Evolutionary conservation across 2,113 vertebrate genomes (phyloP).

Genomic region (Paedocypris sp.): DNA sequence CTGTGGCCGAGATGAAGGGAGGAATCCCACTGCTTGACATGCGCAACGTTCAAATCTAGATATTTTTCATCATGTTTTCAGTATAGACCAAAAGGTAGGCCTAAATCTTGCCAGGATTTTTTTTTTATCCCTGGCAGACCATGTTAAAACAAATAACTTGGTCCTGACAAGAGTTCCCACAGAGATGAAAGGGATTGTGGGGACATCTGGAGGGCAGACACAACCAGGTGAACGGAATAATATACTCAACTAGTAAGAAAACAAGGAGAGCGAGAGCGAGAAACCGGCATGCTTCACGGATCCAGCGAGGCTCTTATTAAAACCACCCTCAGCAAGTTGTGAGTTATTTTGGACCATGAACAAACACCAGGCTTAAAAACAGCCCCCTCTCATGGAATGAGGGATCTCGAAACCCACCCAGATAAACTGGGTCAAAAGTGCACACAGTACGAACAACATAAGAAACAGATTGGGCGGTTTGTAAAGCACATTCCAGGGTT

Average conservation of each 20-base stretch:
- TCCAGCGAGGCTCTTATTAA: constrained; percentile 32
- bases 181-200: constrained; percentile 34
- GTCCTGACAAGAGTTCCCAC: constrained; percentile 25
- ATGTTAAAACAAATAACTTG: constrained; percentile 37
- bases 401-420: constrained; percentile 5
- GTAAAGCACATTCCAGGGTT: constrained; percentile 4
- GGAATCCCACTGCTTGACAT: not conserved
- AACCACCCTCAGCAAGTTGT: constrained; percentile 24
- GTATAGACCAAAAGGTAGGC: constrained; percentile 16
- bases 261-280: not conserved
- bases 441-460: not conserved
- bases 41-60: constrained; percentile 9
- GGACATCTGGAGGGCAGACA: constrained; percentile 38
- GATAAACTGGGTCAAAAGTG: constrained; percentile 31
- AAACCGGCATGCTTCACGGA: constrained; percentile 9
- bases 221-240: constrained; percentile 31
- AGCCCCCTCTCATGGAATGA: constrained; percentile 13
- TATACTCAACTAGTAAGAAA: constrained; percentile 21
- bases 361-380: constrained; percentile 17
- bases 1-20: not conserved
- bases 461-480: constrained; percentile 21
- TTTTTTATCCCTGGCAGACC: constrained; percentile 15
- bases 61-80: constrained; percentile 15
- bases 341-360: constrained; percentile 29
- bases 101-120: constrained; percentile 9